Percentiles rank a stretch among this genome's conserved stretches.
Conservation (phyloP, 2,113 vertebrate species). For the Anhinga anhinga region DNA sequence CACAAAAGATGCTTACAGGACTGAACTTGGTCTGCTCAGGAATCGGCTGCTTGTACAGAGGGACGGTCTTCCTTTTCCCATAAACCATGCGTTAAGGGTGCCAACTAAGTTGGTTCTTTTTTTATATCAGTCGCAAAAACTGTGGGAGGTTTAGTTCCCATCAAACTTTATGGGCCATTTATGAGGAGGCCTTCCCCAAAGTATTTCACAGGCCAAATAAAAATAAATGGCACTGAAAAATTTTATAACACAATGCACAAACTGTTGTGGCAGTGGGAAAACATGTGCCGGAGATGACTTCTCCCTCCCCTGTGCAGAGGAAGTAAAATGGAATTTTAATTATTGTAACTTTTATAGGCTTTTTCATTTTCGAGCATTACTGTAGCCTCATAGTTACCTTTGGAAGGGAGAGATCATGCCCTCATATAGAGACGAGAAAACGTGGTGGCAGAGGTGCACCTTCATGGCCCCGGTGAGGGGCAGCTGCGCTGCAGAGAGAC, state of each 20-base stretch:
- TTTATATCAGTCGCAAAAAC: constrained; percentile 67
- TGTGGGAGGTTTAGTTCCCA: constrained; percentile 67
- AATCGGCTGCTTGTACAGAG: neutral
- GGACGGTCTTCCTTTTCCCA: constrained; percentile 49
- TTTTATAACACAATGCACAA: constrained; percentile 33
- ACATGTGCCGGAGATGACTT: neutral
- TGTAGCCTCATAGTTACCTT: neutral
- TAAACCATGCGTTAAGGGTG: constrained; percentile 58
- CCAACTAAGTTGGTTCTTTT: constrained; percentile 45
- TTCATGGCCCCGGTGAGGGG: neutral
- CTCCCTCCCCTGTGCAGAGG: neutral
- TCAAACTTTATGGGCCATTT: constrained; percentile 69
- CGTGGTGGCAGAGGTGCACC: neutral
- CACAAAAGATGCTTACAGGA: constrained; percentile 36
- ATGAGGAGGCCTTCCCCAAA: constrained; percentile 57
- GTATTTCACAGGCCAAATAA: constrained; percentile 67
- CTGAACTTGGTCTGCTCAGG: neutral
- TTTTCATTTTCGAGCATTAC: neutral
- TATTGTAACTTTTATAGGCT: neutral
- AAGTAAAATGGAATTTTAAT: constrained; percentile 17
- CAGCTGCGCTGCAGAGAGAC: neutral
- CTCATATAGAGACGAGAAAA: neutral
- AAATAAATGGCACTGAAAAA: constrained; percentile 65
- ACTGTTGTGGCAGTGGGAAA: constrained; percentile 32
- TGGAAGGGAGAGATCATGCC: neutral